Evolutionary conservation across 2,113 vertebrate species (phyloP), one percentile per base, ranked within the genome.

Genomic region (Shinisaurus crocodilurus): DNA sequence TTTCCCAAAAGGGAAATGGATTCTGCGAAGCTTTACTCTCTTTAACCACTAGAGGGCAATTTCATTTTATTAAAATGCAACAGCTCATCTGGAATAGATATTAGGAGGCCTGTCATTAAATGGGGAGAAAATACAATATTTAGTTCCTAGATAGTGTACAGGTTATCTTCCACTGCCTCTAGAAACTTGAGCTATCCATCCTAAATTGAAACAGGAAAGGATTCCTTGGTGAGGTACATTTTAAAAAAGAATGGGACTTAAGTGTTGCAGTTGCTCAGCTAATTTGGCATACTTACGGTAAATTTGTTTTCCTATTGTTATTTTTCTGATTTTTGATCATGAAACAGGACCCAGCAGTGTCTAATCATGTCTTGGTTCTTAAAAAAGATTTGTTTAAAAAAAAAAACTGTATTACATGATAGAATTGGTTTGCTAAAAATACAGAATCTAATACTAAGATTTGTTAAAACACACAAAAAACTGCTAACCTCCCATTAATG

Each of bases 41-140:
- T 75, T 91, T 81, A 88, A 91, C 97, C 96, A 57, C 90, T 96
- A 97, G 97, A 95, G 96, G 97, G 96, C 96, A 94, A 37, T 83
- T 92, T 75, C 37, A 2, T 92, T 93, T 85, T 77, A 40, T 87
- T 23, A 83, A 76, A 65, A 10, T 29, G 54, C 65, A 8, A 12
- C 1, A 72, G 50, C 69, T 2, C 23, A 15, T 27, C 63, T 67
- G 6, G 0, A 18, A 57, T 79, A 72, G 1, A 10, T 65, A 0
- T 86, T 91, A 81, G 3, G 16, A 32, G 45, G 7, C 37, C 69
- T 91, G 0, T 34, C 20, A 32, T 37, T 92, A 90, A 6, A 37
- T 57, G 29, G 43, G 6, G 23, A 18, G 37, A 12, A 13, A 80
- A 88, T 88, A n/a, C 23, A 18, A 92, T 16, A 4, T 76, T 40